Conservation (phyloP, 2,888 invertebrate genomes). For the Rotaria magnacalcarata region DNA sequence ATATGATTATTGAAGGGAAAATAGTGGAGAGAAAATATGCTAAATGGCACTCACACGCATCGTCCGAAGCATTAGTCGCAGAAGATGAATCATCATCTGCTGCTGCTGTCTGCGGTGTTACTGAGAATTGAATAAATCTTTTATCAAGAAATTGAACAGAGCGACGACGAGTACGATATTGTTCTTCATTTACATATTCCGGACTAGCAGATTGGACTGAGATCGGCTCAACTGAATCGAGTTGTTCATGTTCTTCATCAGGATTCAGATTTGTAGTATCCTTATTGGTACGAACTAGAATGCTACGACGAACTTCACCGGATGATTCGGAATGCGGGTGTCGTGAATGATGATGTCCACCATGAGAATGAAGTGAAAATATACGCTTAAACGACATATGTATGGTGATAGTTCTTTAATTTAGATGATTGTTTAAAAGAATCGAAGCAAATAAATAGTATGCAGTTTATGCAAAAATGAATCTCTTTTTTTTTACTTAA, state of each 20-base stretch:
- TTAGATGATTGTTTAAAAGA: background rate
- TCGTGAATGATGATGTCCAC: background rate
- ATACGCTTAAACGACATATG: background rate
- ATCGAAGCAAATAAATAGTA: background rate
- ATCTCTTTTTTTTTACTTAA: background rate
- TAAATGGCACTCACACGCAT: background rate
- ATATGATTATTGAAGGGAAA: background rate
- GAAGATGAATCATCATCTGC: background rate
- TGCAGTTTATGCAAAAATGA: background rate
- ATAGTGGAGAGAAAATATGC: background rate
- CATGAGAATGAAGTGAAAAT: background rate
- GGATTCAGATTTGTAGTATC: background rate
- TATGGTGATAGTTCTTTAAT: background rate
- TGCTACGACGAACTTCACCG: background rate
- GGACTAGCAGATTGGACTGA: background rate
- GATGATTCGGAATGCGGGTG: background rate
- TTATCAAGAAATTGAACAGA: conserved; percentile 17
- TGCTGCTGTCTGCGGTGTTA: background rate
- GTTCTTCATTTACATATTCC: background rate
- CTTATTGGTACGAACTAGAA: background rate
- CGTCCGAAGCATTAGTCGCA: background rate
- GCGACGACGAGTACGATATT: background rate
- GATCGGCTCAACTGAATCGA: background rate
- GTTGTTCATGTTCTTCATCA: background rate
- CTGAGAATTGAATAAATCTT: background rate